Evolutionary conservation across 2,888 invertebrate genomes (phyloP).

Genomic region (Ceramica pisi): DNA sequence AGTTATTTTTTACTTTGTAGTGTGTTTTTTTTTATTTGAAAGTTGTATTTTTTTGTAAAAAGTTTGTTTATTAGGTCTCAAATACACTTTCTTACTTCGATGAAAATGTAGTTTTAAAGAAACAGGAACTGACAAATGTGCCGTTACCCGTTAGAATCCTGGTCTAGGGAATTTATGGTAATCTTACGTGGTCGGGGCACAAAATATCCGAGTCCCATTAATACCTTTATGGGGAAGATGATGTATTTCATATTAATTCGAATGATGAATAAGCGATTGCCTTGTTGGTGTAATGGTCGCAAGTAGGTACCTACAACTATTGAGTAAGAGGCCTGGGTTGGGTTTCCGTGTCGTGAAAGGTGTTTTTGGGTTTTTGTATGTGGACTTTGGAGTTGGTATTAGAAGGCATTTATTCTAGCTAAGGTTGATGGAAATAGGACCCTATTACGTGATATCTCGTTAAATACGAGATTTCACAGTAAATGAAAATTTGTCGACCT

Average conservation of each 20-base stretch:
- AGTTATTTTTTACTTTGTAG: no score
- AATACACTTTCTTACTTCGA: neutral
- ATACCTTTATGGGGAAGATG: conserved; percentile 10
- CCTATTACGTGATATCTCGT: no score
- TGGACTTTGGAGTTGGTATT: no score
- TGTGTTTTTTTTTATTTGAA: no score
- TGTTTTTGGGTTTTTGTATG: no score
- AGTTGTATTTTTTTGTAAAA: no score
- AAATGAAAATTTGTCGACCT: no score
- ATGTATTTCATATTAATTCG: conserved; percentile 30
- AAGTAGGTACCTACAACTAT: no score
- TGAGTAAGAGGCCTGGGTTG: neutral
- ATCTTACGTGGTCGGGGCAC: conserved; percentile 8
- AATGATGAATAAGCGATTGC: neutral
- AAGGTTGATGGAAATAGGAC: no score
- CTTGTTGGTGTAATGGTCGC: neutral
- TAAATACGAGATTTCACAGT: no score
- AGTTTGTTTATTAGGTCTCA: neutral
- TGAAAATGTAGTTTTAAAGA: neutral
- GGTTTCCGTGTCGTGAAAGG: neutral
- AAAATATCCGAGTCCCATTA: conserved; percentile 24
- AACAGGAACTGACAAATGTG: neutral
- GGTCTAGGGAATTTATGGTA: conserved; percentile 40
- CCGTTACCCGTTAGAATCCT: conserved; percentile 4
- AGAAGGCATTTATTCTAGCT: no score